These are phyloP conservation scores for Calameuta idolon DNA, from an alignment of 2,888 invertebrate genomes.

Conservation along the genomic window DNA sequence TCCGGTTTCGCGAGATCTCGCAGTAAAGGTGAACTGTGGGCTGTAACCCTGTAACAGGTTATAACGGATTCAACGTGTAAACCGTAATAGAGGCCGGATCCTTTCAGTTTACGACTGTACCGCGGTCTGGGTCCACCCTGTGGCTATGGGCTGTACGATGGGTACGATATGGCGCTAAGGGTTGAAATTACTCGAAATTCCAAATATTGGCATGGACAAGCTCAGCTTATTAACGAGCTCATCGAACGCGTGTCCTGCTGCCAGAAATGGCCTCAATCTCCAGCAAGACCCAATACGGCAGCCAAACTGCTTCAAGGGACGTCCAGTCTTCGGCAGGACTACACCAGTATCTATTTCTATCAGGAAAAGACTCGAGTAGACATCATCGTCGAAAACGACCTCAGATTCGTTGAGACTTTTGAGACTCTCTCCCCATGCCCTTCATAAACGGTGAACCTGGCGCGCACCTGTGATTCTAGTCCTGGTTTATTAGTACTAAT, in stretches of 20 bases:
- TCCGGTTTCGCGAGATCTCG: constrained; percentile 15
- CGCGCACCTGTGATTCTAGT: constrained; percentile 26
- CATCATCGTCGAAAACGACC: not conserved
- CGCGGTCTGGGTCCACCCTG: too few relatives aligned
- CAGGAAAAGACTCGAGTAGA: not conserved
- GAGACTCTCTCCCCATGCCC: not conserved
- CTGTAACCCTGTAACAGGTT: too few relatives aligned
- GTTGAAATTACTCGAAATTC: too few relatives aligned
- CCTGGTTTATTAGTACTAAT: constrained; percentile 52
- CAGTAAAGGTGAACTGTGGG: constrained; percentile 20
- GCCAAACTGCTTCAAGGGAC: not conserved
- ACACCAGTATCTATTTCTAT: not conserved
- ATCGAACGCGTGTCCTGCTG: too few relatives aligned
- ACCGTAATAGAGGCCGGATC: too few relatives aligned
- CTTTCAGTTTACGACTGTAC: too few relatives aligned
- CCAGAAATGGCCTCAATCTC: not conserved
- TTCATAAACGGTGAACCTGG: not conserved
- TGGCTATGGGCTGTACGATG: too few relatives aligned
- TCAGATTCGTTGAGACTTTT: not conserved
- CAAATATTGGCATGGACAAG: not conserved
- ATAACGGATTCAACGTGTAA: constrained; percentile 24
- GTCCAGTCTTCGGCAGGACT: not conserved
- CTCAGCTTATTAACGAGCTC: too few relatives aligned
- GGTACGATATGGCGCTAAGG: too few relatives aligned
- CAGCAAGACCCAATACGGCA: not conserved